Percentiles rank a stretch among this genome's conserved stretches.
Evolutionary conservation across 2,113 vertebrate species (phyloP).

Genomic region (Sapayoa aenigma): DNA sequence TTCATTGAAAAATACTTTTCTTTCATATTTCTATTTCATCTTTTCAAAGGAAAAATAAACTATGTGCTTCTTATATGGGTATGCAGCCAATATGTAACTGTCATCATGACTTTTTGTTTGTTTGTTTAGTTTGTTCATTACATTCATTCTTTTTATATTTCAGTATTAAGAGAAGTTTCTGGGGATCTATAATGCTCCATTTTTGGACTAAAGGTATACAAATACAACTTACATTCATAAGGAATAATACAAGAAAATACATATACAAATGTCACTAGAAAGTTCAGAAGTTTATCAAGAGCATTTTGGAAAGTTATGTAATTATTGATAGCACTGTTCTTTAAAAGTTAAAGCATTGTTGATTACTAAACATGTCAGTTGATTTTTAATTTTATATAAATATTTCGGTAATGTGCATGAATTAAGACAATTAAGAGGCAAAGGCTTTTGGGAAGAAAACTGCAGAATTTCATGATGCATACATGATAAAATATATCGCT

Average conservation of each 20-base stretch:
- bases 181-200: background rate
- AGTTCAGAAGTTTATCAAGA: background rate
- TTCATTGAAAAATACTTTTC: background rate
- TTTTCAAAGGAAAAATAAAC: background rate
- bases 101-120: background rate
- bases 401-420: accelerated
- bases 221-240: background rate
- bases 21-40: background rate
- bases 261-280: background rate
- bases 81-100: background rate
- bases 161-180: background rate
- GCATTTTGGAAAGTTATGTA: background rate
- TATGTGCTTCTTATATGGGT: background rate
- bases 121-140: background rate
- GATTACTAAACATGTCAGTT: background rate
- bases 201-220: background rate
- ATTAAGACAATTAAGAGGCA: background rate
- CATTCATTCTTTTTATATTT: background rate
- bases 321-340: background rate
- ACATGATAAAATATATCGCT: background rate
- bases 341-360: background rate
- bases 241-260: background rate
- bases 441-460: background rate
- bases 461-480: background rate
- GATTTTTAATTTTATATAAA: background rate